Evolutionary conservation across 2,113 vertebrate species (phyloP).

Genomic region (Raphicerus campestris): DNA sequence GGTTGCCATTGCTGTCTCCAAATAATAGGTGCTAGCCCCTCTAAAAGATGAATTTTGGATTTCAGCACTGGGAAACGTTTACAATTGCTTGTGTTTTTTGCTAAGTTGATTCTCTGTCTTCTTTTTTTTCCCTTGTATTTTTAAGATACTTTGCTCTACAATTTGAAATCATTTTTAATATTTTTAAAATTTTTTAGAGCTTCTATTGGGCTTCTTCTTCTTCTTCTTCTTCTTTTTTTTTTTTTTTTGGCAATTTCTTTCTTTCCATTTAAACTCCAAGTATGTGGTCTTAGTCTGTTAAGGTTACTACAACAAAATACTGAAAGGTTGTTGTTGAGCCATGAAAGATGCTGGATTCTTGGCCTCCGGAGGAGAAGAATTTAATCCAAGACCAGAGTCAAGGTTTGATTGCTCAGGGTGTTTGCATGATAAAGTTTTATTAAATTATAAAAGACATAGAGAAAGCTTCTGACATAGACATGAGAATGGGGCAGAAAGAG

Average conservation of each 20-base stretch:
- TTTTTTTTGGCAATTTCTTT: background rate
- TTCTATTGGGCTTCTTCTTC: background rate
- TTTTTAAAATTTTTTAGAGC: background rate
- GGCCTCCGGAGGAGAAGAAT: background rate
- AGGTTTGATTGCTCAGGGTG: background rate
- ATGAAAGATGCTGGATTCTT: background rate
- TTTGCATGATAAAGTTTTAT: background rate
- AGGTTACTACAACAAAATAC: background rate
- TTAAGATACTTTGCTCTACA: background rate
- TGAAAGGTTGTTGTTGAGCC: background rate
- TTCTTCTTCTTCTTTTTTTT: too few relatives aligned
- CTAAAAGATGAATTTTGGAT: background rate
- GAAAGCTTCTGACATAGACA: background rate
- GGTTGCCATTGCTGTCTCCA: too few relatives aligned
- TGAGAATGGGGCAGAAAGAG: too few relatives aligned
- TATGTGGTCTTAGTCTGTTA: background rate
- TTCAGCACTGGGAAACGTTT: fast-evolving
- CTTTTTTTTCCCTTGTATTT: background rate
- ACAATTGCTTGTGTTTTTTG: background rate
- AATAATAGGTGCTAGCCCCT: background rate
- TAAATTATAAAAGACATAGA: background rate
- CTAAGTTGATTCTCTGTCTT: background rate
- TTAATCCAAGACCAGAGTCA: background rate
- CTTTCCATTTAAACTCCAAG: background rate
- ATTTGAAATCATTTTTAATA: background rate